Percentiles rank a stretch among this genome's conserved stretches.
Conservation (phyloP, 2,888 invertebrate genomes). For the Epirrhoe alternata region DNA sequence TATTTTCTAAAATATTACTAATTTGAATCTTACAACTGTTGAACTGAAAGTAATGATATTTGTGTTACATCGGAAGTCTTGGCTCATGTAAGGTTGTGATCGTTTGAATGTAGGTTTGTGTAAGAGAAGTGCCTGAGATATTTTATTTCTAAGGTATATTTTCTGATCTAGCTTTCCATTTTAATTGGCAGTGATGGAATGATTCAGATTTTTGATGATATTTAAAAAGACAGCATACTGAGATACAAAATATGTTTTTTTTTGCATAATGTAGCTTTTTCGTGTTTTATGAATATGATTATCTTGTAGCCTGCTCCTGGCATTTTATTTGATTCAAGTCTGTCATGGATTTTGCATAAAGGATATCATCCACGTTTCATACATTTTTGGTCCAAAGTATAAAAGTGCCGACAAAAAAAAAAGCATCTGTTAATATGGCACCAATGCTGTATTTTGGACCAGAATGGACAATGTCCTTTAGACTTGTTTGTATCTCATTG, state of each 20-base stretch:
- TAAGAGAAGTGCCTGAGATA: slow-evolving; percentile 69
- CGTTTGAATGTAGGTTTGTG: slow-evolving; percentile 64
- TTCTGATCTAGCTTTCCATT: slow-evolving; percentile 33
- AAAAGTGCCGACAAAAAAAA: too few relatives aligned
- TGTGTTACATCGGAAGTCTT: slow-evolving; percentile 45
- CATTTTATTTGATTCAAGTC: background rate
- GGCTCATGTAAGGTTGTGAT: slow-evolving; percentile 81
- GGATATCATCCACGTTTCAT: too few relatives aligned
- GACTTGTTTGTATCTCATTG: too few relatives aligned
- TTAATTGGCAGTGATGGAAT: background rate
- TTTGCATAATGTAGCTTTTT: background rate
- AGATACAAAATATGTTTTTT: background rate
- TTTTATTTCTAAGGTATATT: slow-evolving; percentile 34
- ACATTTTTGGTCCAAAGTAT: too few relatives aligned
- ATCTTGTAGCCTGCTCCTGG: background rate
- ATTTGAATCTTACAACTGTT: slow-evolving; percentile 10
- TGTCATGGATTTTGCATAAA: background rate
- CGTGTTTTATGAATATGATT: background rate
- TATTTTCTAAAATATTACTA: slow-evolving; percentile 27
- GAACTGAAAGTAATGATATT: slow-evolving; percentile 38
- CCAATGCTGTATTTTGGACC: too few relatives aligned
- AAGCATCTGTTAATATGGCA: too few relatives aligned
- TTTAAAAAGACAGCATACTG: slow-evolving; percentile 1
- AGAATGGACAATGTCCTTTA: too few relatives aligned
- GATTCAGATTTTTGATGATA: slow-evolving; percentile 3